A percentile compares a stretch with the other conserved stretches of the same genome.
Conservation (phyloP, 1,140 invertebrate genomes). For the Panagrolaimus sp. region DNA sequence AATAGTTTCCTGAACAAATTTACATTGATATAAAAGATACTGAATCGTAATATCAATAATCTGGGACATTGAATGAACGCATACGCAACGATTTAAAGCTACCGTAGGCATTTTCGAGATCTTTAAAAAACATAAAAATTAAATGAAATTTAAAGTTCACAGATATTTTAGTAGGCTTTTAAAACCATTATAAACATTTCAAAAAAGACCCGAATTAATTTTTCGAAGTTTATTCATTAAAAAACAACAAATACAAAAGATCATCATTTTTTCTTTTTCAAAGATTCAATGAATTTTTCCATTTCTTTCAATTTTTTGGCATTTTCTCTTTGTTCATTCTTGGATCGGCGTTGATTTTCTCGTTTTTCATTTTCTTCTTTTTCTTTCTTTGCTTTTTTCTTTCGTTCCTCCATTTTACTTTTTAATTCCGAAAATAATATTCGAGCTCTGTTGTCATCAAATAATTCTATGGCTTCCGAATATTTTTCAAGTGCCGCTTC, state of each 20-base stretch:
- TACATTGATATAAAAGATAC: not conserved
- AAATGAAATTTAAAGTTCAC: not conserved
- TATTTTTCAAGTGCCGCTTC: not conserved
- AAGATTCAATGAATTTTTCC: not conserved
- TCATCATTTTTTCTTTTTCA: not conserved
- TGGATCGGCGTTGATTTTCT: not conserved
- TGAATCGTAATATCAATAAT: not conserved
- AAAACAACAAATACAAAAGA: not conserved
- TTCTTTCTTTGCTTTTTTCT: not conserved
- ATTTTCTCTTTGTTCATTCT: not conserved
- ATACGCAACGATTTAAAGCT: not conserved
- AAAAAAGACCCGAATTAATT: no score
- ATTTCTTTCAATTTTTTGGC: not conserved
- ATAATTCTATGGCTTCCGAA: not conserved
- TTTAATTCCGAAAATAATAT: not conserved
- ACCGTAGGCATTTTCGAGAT: not conserved
- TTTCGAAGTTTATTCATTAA: not conserved
- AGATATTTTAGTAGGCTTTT: no score
- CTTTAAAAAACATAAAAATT: not conserved
- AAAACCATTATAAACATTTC: no score
- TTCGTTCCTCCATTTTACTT: not conserved
- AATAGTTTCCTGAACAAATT: not conserved
- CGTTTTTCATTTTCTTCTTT: not conserved
- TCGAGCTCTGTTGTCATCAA: not conserved
- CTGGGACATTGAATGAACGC: conserved; percentile 13